phyloP scores from a whole-genome alignment of 2,113 vertebrate genomes.

The Pao palembangensis region DNA sequence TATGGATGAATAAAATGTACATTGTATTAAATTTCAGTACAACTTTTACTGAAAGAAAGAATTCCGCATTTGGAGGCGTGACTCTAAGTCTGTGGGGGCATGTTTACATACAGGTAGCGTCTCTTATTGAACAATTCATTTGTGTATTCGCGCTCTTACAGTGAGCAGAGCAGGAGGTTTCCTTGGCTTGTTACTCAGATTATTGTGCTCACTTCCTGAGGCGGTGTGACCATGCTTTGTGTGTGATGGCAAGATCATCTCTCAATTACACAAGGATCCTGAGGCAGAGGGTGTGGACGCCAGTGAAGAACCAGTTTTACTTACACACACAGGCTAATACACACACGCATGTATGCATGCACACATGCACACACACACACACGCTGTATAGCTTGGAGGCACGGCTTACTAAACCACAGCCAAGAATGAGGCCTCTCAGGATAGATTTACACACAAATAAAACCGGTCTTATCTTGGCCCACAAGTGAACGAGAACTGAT shows the following conservation, averaged over 20 bases:
- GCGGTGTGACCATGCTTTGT: conserved; percentile 65
- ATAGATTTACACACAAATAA: conserved; percentile 73
- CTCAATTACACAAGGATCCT: conserved; percentile 65
- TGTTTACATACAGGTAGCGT: conserved; percentile 19
- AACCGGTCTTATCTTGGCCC: conserved; percentile 68
- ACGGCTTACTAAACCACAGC: conserved; percentile 59
- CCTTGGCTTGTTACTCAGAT: conserved; percentile 65
- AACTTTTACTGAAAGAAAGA: conserved; percentile 49
- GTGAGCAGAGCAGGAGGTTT: conserved; percentile 35
- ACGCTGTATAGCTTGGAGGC: conserved; percentile 55
- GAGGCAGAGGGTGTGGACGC: conserved; percentile 63
- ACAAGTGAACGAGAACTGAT: conserved; percentile 64
- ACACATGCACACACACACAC: conserved; percentile 24
- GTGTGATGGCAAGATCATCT: conserved; percentile 65
- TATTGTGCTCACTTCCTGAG: conserved; percentile 66
- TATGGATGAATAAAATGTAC: conserved; percentile 44
- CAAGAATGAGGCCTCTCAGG: conserved; percentile 66
- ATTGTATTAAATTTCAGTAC: conserved; percentile 32
- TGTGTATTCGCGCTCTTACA: conserved; percentile 37
- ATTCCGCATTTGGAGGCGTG: conserved; percentile 7
- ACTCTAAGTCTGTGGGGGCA: background rate
- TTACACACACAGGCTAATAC: conserved; percentile 25
- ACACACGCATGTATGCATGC: conserved; percentile 23
- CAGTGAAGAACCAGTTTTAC: conserved; percentile 59
- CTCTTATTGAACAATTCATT: conserved; percentile 14